Evolutionary conservation across 2,113 vertebrate species (phyloP).

Genomic region (Daphoenositta chrysoptera): DNA sequence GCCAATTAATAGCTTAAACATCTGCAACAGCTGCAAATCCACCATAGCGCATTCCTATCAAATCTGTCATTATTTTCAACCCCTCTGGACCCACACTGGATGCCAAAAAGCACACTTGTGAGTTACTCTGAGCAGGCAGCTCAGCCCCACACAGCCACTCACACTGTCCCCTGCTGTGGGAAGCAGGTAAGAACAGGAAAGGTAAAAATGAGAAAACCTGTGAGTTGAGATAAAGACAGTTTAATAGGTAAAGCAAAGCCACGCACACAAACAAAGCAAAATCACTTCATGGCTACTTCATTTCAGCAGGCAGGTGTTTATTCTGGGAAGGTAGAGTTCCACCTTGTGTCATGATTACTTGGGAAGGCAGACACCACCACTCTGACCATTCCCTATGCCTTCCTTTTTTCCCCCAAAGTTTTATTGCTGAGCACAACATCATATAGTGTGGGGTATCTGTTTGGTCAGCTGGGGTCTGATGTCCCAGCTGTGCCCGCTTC

Average conservation of each 20-base stretch:
- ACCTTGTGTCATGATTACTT: rapidly evolving
- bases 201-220: neutral
- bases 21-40: neutral
- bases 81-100: neutral
- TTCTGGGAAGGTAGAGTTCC: neutral
- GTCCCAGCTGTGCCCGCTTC: neutral
- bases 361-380: neutral
- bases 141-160: neutral
- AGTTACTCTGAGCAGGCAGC: neutral
- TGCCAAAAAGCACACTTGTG: neutral
- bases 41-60: neutral
- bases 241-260: neutral
- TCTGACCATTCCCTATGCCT: neutral
- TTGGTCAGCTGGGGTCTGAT: neutral
- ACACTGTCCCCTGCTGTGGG: rapidly evolving
- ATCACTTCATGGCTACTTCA: neutral
- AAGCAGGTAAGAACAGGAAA: neutral
- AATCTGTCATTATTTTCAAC: neutral
- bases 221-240: neutral
- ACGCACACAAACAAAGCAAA: neutral
- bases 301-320: neutral
- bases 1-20: neutral
- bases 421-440: neutral
- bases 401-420: neutral
- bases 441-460: rapidly evolving